These are phyloP conservation scores for Melipona beecheii DNA, from an alignment of 2,888 invertebrate genomes.

Conservation along the genomic window DNA sequence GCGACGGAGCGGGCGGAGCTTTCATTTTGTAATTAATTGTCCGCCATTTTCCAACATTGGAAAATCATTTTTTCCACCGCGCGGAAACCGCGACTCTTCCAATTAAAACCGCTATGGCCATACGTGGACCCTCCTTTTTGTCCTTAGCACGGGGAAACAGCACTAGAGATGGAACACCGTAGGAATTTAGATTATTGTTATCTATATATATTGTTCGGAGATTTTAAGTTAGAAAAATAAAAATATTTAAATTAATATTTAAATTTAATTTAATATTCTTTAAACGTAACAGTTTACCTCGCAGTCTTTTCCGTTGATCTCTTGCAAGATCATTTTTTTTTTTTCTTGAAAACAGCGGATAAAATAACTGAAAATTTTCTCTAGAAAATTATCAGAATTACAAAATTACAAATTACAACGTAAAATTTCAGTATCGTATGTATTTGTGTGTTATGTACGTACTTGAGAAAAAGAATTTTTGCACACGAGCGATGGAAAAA, in stretches of 20 bases:
- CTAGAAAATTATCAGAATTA: too few species aligned
- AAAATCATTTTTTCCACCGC: slow-evolving; percentile 38
- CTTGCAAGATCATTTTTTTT: neutral
- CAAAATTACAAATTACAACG: too few species aligned
- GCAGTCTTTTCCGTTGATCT: too few species aligned
- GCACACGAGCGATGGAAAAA: too few species aligned
- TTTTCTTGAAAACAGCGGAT: neutral
- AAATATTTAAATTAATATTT: too few species aligned
- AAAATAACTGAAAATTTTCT: too few species aligned
- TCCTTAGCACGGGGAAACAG: neutral
- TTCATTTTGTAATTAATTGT: slow-evolving; percentile 60
- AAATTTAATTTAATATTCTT: too few species aligned
- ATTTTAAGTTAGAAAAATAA: neutral
- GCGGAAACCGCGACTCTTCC: slow-evolving; percentile 13
- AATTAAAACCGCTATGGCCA: slow-evolving; percentile 28
- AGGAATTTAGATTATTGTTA: neutral
- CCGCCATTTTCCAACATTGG: slow-evolving; percentile 50
- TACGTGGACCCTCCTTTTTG: neutral
- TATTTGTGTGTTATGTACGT: neutral
- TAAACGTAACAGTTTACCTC: too few species aligned
- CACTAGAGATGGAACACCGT: too few species aligned
- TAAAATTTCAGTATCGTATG: neutral
- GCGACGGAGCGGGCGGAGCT: slow-evolving; percentile 42
- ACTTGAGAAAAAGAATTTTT: neutral
- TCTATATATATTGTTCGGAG: neutral